Percentiles rank a stretch among this genome's conserved stretches.
Conservation (phyloP, 2,888 invertebrate genomes). For the Tetragonisca angustula region DNA sequence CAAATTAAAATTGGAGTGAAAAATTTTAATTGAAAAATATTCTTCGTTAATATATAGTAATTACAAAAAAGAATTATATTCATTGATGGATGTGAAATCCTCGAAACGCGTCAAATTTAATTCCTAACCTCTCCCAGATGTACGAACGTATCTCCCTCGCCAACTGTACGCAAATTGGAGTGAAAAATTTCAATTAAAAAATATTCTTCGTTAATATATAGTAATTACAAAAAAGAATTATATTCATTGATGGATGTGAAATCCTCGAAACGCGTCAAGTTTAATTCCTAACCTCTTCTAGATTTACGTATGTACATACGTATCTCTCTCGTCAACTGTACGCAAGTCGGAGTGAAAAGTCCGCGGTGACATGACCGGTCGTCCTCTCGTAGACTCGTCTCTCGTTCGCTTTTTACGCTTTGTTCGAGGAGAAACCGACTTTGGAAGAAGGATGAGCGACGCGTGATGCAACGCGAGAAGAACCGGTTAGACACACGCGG, state of each 20-base stretch:
- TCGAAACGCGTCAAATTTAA: background rate
- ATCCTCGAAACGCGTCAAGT: background rate
- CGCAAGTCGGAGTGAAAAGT: conserved; percentile 34
- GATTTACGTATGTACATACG: background rate
- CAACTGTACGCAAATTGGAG: background rate
- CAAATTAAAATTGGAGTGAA: background rate
- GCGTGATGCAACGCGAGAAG: conserved; percentile 50
- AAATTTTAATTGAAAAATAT: too few species aligned
- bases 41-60: too few species aligned
- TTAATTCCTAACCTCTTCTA: background rate
- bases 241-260: too few species aligned
- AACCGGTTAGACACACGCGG: conserved; percentile 45
- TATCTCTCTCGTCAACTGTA: background rate
- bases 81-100: background rate
- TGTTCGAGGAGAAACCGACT: conserved; percentile 41
- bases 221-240: too few species aligned
- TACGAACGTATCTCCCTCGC: background rate
- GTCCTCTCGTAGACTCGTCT: conserved; percentile 27
- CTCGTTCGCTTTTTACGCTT: conserved; percentile 40
- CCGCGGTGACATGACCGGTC: conserved; percentile 16
- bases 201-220: too few species aligned
- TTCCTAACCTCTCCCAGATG: background rate
- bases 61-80: too few species aligned
- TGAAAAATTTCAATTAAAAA: conserved; percentile 11
- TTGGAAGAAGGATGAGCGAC: conserved; percentile 32